phyloP scores from a whole-genome alignment of 2,113 vertebrate species.

The Chloebia gouldiae region DNA sequence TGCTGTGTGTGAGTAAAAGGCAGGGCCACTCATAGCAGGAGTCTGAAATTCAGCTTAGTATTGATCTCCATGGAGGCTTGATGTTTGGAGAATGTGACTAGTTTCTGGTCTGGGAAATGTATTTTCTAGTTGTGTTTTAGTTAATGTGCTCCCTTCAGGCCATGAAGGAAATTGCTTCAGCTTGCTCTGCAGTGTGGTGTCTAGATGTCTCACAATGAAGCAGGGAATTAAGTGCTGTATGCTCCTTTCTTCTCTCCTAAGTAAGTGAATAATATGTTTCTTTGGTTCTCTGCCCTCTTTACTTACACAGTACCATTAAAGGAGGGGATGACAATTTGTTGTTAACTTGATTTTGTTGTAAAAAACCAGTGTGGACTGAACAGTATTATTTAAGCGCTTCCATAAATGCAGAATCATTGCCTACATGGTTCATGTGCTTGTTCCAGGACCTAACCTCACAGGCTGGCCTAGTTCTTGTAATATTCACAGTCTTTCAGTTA shows the following conservation, averaged over 20 bases:
- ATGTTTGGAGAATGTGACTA: not conserved
- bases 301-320: not conserved
- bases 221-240: not conserved
- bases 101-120: not conserved
- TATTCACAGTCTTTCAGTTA: not conserved
- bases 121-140: not conserved
- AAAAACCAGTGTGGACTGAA: not conserved
- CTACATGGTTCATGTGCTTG: not conserved
- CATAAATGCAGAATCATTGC: not conserved
- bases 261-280: not conserved
- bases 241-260: not conserved
- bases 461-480: not conserved
- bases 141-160: not conserved
- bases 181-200: not conserved
- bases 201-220: not conserved
- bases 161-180: not conserved
- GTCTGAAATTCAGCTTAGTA: not conserved
- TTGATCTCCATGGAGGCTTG: rapidly evolving
- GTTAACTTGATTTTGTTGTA: not conserved
- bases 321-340: not conserved
- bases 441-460: not conserved
- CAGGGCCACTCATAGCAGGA: not conserved
- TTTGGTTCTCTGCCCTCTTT: not conserved
- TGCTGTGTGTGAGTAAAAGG: not conserved
- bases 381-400: not conserved